Evolutionary conservation across 2,113 vertebrate species (phyloP).

Genomic region (Phyllopteryx taeniolatus): DNA sequence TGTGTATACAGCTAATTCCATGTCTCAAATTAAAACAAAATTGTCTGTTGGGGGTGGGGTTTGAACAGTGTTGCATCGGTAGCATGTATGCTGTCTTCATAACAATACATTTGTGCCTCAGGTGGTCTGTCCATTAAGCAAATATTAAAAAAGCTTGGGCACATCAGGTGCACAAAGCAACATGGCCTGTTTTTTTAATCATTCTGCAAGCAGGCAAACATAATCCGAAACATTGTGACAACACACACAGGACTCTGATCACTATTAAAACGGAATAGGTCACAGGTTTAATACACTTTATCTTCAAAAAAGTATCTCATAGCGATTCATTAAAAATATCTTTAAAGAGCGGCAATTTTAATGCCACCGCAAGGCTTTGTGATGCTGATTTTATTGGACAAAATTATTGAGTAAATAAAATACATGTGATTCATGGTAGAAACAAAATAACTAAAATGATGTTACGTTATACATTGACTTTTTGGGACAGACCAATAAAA

Average conservation of each 20-base stretch:
- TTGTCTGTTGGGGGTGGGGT: not conserved
- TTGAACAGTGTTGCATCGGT: not conserved
- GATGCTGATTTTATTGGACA: not conserved
- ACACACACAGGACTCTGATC: not conserved
- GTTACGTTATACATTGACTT: not conserved
- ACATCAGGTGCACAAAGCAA: not conserved
- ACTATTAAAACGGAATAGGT: not conserved
- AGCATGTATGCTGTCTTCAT: conserved; percentile 24
- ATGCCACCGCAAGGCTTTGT: not conserved
- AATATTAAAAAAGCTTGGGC: conserved; percentile 6
- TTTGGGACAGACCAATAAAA: not conserved
- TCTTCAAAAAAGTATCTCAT: conserved; percentile 4
- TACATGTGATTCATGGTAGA: not conserved
- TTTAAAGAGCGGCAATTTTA: conserved; percentile 16
- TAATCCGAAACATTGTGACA: conserved; percentile 1
- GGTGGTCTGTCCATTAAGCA: not conserved
- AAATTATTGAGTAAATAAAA: not conserved
- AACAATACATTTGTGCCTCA: conserved; percentile 48
- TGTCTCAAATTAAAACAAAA: conserved; percentile 21
- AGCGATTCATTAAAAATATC: conserved; percentile 7
- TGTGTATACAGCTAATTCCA: not conserved
- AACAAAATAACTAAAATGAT: not conserved
- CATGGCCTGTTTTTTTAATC: not conserved
- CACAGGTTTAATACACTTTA: not conserved
- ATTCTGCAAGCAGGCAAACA: conserved; percentile 21